These are phyloP conservation scores for Peribatodes rhomboidaria DNA, from an alignment of 2,888 invertebrate species.

Conservation along the genomic window DNA sequence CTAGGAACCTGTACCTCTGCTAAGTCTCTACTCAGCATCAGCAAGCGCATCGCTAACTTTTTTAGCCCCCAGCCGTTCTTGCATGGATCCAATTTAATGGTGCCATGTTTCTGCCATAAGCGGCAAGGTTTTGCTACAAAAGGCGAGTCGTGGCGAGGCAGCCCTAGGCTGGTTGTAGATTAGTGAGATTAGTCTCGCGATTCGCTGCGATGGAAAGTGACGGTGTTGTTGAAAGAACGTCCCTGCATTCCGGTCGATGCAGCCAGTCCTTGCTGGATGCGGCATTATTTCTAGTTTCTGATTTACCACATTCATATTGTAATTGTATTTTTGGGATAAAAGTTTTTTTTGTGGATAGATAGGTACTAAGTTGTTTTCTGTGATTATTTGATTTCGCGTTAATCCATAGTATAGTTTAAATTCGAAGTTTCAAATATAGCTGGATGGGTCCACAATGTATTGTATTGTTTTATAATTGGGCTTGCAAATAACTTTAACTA, in stretches of 20 bases:
- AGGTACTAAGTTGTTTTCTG: too few species aligned
- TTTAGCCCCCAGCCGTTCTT: slow-evolving; percentile 22
- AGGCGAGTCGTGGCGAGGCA: slow-evolving; percentile 12
- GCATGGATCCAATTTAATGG: slow-evolving; percentile 29
- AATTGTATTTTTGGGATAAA: too few species aligned
- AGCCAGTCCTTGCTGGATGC: not conserved
- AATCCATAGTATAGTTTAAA: too few species aligned
- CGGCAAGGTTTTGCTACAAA: slow-evolving; percentile 16
- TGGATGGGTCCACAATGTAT: too few species aligned
- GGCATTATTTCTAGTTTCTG: not conserved
- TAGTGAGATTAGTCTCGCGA: slow-evolving; percentile 12
- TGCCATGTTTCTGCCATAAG: slow-evolving; percentile 26
- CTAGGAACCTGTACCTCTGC: not conserved
- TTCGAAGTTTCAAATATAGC: too few species aligned
- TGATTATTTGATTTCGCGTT: too few species aligned
- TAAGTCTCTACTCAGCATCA: slow-evolving; percentile 11
- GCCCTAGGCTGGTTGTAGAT: slow-evolving; percentile 8
- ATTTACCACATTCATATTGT: not conserved
- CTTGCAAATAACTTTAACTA: too few species aligned
- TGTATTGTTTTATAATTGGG: too few species aligned
- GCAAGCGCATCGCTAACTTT: slow-evolving; percentile 22
- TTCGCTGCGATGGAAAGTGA: slow-evolving; percentile 9
- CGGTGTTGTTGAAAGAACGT: not conserved
- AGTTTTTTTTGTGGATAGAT: too few species aligned
- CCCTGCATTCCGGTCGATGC: slow-evolving; percentile 1